These are phyloP conservation scores for Conchocele bisecta DNA, from an alignment of 2,888 invertebrate species.

Conservation along the genomic window DNA sequence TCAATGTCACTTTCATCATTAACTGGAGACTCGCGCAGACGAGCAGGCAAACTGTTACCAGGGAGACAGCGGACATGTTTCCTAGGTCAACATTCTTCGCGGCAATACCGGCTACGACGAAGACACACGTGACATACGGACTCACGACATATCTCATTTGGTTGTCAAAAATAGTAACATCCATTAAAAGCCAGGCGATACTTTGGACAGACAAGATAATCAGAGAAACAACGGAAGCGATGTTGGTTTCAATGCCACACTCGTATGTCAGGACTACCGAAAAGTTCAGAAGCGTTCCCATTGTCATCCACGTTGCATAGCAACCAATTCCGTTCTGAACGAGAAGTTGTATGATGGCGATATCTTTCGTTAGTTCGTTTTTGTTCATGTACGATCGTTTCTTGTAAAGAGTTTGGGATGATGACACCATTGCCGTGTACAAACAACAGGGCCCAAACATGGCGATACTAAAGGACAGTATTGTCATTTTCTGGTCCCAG, in stretches of 20 bases:
- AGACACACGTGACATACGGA: too few species aligned
- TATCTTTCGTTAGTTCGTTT: constrained; percentile 60
- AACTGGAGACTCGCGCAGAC: too few species aligned
- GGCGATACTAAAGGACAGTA: constrained; percentile 59
- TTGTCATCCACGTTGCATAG: constrained; percentile 76
- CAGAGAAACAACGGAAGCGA: too few species aligned
- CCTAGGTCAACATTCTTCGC: too few species aligned
- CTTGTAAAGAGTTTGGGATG: constrained; percentile 66
- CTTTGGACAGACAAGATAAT: too few species aligned
- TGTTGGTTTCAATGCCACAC: constrained; percentile 50
- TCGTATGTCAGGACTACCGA: constrained; percentile 70
- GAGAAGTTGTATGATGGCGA: constrained; percentile 76
- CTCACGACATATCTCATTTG: too few species aligned
- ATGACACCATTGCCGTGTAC: constrained; percentile 68
- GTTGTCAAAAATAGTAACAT: too few species aligned
- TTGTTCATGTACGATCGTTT: constrained; percentile 58
- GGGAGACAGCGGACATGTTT: too few species aligned
- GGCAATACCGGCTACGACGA: too few species aligned
- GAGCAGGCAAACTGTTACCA: too few species aligned
- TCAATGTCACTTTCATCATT: too few species aligned
- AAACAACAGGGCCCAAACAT: constrained; percentile 62
- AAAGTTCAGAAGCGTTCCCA: constrained; percentile 76
- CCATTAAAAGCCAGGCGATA: too few species aligned
- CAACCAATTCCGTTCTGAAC: constrained; percentile 79
- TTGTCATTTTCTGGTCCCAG: constrained; percentile 72